phyloP scores from a whole-genome alignment of 53 echinoderm and acorn worm genomes.

The Echinometra lucunter region DNA sequence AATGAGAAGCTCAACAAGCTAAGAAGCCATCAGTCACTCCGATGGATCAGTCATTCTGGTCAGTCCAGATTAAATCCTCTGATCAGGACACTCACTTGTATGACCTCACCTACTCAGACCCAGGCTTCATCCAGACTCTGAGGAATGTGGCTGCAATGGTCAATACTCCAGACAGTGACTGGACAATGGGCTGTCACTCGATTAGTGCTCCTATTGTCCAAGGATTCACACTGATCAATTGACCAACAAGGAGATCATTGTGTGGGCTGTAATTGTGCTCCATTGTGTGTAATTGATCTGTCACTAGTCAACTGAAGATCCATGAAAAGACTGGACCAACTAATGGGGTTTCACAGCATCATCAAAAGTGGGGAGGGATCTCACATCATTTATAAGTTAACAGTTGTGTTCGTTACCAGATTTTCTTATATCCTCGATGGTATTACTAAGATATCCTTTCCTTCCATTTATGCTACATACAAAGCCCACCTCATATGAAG shows the following conservation, averaged over 20 bases:
- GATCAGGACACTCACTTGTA: slow-evolving; percentile 27
- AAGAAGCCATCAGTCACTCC: background rate
- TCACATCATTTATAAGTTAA: background rate
- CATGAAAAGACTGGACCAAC: background rate
- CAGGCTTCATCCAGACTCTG: background rate
- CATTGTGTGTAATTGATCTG: slow-evolving; percentile 55
- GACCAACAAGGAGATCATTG: slow-evolving; percentile 26
- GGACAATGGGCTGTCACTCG: slow-evolving; percentile 56
- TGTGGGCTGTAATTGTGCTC: slow-evolving; percentile 32
- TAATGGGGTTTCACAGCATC: slow-evolving; percentile 16
- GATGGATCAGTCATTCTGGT: background rate
- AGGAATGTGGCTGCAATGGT: background rate
- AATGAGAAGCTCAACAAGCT: background rate
- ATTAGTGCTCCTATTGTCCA: slow-evolving; percentile 51
- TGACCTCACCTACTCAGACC: slow-evolving; percentile 12
- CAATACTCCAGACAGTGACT: slow-evolving; percentile 29
- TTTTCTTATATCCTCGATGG: background rate
- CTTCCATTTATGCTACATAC: background rate
- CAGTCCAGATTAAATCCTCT: background rate
- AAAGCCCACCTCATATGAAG: background rate
- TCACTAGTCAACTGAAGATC: background rate
- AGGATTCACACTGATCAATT: slow-evolving; percentile 26
- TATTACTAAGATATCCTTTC: background rate
- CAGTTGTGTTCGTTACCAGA: background rate
- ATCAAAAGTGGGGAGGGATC: slow-evolving; percentile 1